Conservation (phyloP, 2,113 vertebrate genomes). For the Nettapus auritus region DNA sequence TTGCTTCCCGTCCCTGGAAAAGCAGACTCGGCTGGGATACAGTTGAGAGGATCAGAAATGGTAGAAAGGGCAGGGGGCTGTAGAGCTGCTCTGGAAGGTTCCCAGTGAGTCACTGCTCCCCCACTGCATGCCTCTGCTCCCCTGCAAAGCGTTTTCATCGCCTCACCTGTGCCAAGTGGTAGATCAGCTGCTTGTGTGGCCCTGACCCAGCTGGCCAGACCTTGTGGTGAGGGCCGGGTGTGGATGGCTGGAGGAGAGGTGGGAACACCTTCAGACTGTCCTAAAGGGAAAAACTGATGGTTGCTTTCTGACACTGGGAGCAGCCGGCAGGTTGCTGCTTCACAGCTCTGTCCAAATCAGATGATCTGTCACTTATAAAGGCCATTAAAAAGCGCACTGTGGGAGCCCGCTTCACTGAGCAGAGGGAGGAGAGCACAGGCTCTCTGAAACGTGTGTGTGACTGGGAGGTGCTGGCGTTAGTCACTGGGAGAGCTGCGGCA, state of each 20-base stretch:
- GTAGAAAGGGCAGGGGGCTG: neutral
- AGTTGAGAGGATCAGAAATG: neutral
- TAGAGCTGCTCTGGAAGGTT: neutral
- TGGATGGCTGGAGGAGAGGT: neutral
- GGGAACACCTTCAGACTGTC: neutral
- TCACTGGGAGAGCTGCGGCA: neutral
- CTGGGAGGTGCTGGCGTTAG: neutral
- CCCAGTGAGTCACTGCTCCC: rapidly evolving
- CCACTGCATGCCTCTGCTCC: rapidly evolving
- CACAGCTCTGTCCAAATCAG: neutral
- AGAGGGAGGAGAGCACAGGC: neutral
- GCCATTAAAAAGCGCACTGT: neutral
- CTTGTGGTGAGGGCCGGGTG: neutral
- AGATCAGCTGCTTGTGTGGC: neutral
- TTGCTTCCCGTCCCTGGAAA: neutral
- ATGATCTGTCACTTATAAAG: neutral
- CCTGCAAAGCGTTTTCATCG: neutral
- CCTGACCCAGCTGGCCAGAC: neutral
- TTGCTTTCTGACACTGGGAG: neutral
- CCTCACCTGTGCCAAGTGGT: neutral
- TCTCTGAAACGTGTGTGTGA: neutral
- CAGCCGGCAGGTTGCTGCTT: neutral
- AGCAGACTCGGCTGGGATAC: neutral
- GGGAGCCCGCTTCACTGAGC: neutral
- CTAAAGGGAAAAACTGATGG: neutral